Base-by-base conservation (phyloP, 2,888 invertebrate genomes). In the Cinara cedri region DNA sequence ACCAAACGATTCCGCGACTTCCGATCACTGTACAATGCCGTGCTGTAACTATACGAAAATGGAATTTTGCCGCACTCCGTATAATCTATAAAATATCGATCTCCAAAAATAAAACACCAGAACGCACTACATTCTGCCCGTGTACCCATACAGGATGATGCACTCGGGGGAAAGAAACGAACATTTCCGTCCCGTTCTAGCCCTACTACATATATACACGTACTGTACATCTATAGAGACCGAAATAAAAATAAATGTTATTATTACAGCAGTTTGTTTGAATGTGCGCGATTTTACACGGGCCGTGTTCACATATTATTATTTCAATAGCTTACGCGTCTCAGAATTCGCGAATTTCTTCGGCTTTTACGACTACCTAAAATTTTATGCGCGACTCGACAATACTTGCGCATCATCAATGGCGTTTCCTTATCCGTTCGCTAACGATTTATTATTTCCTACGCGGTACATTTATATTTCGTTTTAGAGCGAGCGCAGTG, bases 331-430 rank as follows among this genome's bases (percentile, higher is more conserved):
- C 76, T 54, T 65, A 44, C 54, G n/a, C n/a, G 74, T 54, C 74
- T 46, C 21, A 19, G 68, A 76, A 76, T 76, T 68, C 76, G 46
- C 26, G 76, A 68, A 76, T 76, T 76, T 44, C 57, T 60, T 11
- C 44, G 19, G 65, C 34, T 74, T 71, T 74, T 74, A 74, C 11
- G 72, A 63, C 72, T 19, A 62, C 51, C 72, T 63, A n/a, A 44
- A 44, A 54, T 66, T 65, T 54, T 74, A 62, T 34, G 4, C 11
- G 19, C 26, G 62, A 34, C 34, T 42, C 51, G 49, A 63, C 62
- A 42, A 63, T 19, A 62, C 62, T 26, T 54, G 11, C 62, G 34
- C 34, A n/a, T n/a, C 34, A 6, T 34, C 3, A 62, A 74, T 11
- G 51, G 19, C 11, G 51, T 63, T 72, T 74, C 16, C 26, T 49